A percentile compares a stretch with the other conserved stretches of the same genome.
These are phyloP conservation scores for Rhinichthys klamathensis DNA, from an alignment of 2,113 vertebrate genomes.

Conservation along the genomic window DNA sequence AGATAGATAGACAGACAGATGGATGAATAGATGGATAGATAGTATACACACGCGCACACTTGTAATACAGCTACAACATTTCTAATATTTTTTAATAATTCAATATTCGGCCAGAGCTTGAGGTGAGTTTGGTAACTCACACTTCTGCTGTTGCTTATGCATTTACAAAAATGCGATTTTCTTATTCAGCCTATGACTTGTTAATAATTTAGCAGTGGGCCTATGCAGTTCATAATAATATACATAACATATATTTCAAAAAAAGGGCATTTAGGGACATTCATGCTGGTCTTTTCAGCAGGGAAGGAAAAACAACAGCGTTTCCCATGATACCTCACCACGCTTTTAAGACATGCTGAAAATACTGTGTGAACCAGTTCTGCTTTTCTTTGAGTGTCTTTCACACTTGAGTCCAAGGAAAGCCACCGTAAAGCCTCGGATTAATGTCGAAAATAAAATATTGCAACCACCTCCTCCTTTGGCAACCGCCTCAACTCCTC, in stretches of 20 bases:
- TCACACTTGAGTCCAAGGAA: conserved; percentile 37
- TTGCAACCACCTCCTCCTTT: conserved; percentile 30
- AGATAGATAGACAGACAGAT: too few relatives aligned
- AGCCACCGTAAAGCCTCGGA: conserved; percentile 22
- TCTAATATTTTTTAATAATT: not conserved
- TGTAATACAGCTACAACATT: not conserved
- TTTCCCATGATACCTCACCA: conserved; percentile 12
- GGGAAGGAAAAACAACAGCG: conserved; percentile 13
- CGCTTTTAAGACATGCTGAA: conserved; percentile 24
- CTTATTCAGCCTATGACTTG: not conserved
- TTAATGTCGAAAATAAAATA: conserved; percentile 43
- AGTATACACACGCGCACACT: not conserved
- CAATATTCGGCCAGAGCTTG: not conserved
- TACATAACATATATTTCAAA: not conserved
- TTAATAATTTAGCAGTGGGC: not conserved
- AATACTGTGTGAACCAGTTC: conserved; percentile 48
- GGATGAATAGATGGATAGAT: too few relatives aligned
- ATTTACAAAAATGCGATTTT: not conserved
- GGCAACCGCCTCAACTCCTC: conserved; percentile 28
- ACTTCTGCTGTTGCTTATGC: not conserved
- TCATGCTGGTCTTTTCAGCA: not conserved
- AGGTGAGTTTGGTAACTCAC: not conserved
- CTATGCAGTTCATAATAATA: not conserved
- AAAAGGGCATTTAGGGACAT: conserved; percentile 5
- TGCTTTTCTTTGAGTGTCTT: conserved; percentile 30